Base-by-base conservation (phyloP, 2,113 vertebrate species). In the Barnardius zonarius region DNA sequence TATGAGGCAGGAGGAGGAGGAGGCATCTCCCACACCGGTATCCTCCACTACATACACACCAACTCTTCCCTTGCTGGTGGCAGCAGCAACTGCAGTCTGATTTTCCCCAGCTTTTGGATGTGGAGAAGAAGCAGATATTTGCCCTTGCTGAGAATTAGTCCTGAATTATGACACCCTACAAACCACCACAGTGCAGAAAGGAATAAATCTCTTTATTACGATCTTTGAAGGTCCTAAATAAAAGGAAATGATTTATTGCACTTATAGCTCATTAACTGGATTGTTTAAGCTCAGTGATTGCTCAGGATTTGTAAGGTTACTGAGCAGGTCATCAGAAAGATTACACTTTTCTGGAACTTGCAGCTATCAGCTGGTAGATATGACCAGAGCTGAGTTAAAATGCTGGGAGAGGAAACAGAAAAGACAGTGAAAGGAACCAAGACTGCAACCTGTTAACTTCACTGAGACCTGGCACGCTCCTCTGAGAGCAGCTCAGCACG, bases 41-140 rank as follows among this genome's bases (percentile, higher is more conserved):
- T n/a, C 41, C 27, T 59, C 19, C 6, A 1, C 17, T 59, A 3
- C 4, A 13, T 5, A n/a, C 2, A 0, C 28, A 64, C n/a, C 1
- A 16, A 5, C 85, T 46, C 37, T 55, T n/a, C 48, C n/a, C 33
- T 76, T 85, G 28, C 43, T 87, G 33, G 27, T 39, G 15, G 31
- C 37, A 22, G 27, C 24, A 74, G 66, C 41, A 76, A 44, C 13
- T 37, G 37, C 62, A 76, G 11, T 63, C 37, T 68, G 67, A 22
- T 70, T 86, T 77, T 66, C 49, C 64, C 57, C 39, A 52, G 20
- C 6, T 76, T 88, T 52, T 61, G 61, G 55, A 17, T 43, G 52
- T 0, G 2, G 7, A 30, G 43, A 75, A 78, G 17, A 76, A 28
- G 46, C 48, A 51, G 43, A 76, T 17, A 25, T 83, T 64, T 54